Conservation (phyloP, 2,113 vertebrate species). For the Trematomus loennbergii region DNA sequence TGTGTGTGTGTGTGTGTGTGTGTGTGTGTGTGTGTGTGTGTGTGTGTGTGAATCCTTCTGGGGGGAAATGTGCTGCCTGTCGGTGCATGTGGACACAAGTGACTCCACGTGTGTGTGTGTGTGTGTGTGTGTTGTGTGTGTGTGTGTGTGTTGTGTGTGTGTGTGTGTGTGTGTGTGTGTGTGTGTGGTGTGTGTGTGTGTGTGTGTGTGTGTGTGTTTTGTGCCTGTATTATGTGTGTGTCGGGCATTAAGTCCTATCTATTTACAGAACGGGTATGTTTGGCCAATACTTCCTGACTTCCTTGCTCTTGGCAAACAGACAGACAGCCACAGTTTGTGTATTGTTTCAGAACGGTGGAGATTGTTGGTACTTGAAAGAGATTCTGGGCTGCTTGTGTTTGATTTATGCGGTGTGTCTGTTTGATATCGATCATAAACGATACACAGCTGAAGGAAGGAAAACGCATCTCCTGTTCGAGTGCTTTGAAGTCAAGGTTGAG, state of each 20-base stretch:
- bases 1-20: conserved; percentile 57
- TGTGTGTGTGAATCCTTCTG: conserved; percentile 57
- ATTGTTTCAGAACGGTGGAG: conserved; percentile 71
- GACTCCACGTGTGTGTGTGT: conserved; percentile 45
- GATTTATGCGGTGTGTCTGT: conserved; percentile 79
- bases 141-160: conserved; percentile 45
- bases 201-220: conserved; percentile 61
- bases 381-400: conserved; percentile 64
- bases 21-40: conserved; percentile 59
- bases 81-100: conserved; percentile 67
- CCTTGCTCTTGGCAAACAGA: conserved; percentile 79
- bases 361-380: conserved; percentile 79
- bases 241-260: conserved; percentile 71
- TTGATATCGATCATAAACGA: conserved; percentile 83
- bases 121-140: conserved; percentile 43
- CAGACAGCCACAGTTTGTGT: conserved; percentile 72
- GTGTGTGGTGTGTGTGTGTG: conserved; percentile 42
- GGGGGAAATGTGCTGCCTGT: conserved; percentile 51
- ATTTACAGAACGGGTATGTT: conserved; percentile 78
- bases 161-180: conserved; percentile 35
- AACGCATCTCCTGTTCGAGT: conserved; percentile 76
- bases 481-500: conserved; percentile 81
- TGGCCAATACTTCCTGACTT: conserved; percentile 76
- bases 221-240: conserved; percentile 42
- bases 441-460: conserved; percentile 80